phyloP scores from a whole-genome alignment of 2,888 invertebrate species.

The Acanthacorydalis orientalis region DNA sequence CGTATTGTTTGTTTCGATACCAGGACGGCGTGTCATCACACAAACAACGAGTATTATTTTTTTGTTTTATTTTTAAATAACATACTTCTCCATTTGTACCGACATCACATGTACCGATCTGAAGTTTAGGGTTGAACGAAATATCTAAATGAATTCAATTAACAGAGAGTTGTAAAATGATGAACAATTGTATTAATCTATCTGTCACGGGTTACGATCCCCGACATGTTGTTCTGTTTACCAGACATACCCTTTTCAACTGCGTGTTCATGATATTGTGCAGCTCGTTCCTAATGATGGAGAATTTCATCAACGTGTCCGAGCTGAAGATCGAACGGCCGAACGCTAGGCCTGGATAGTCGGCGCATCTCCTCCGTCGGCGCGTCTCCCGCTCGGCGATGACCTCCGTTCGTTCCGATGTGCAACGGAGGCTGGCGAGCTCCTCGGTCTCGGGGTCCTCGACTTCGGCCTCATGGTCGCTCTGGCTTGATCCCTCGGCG shows the following conservation, averaged over 20 bases:
- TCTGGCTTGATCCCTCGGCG: constrained; percentile 28
- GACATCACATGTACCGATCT: too few species aligned
- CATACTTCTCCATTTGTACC: too few species aligned
- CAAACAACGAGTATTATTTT: too few species aligned
- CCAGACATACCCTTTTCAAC: constrained; percentile 77
- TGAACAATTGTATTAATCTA: too few species aligned
- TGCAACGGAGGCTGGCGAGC: constrained; percentile 69
- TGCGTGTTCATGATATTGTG: constrained; percentile 96
- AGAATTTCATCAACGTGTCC: constrained; percentile 96
- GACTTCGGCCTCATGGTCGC: constrained; percentile 40
- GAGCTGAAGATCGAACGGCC: constrained; percentile 87
- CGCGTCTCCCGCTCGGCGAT: constrained; percentile 70
- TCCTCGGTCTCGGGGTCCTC: constrained; percentile 67
- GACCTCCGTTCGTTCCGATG: constrained; percentile 78
- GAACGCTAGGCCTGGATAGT: constrained; percentile 84
- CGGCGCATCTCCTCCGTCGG: constrained; percentile 63
- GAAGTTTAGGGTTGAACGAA: too few species aligned
- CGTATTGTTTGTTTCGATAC: too few species aligned
- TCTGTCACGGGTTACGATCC: too few species aligned
- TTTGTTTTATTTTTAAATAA: too few species aligned
- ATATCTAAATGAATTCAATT: too few species aligned
- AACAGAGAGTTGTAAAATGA: too few species aligned
- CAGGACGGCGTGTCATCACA: too few species aligned
- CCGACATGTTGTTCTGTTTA: too few species aligned
- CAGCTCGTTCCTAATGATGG: constrained; percentile 89